Base-by-base conservation (phyloP, 1,140 invertebrate genomes). In the Drepana arcuata region DNA sequence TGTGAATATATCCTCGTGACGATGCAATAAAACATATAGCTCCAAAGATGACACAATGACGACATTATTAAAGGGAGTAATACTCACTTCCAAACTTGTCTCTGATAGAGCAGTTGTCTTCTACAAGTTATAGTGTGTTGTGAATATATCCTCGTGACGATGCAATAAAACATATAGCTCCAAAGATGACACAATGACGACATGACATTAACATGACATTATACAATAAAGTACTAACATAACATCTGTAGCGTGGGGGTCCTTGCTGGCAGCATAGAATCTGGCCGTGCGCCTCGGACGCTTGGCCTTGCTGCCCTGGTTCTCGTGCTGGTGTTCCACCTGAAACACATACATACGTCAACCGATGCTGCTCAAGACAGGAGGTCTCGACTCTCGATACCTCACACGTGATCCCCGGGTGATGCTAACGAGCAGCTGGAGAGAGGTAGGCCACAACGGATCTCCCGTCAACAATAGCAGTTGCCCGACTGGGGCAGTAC, bases 181-280 rank as follows among this genome's bases (percentile, higher is more conserved):
- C 18, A 21, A 5, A 5, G 18, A 9, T 4, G 18, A 4, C 18
- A 4, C 18, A 21, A 5, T 21, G 18, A 21, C 18, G 9, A 5
- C 18, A 21, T 4, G 18, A 21, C 4, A 5, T 21, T 21, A 21
- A 9, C 9, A 21, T 21, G 9, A 21, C 18, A 5, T 21, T 9
- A 21, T 21, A 21, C 4, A 21, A 5, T 9, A 21, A 21, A 6
- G 34, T 7, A 68, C 88, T 57, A 26, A 84, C 81, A 75, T 84
- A 15, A 84, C 67, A 34, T 84, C 81, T 1, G 79, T 80, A 82
- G 90, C 37, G 86, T 93, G 66, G 65, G 86, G 30, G 86, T 95
- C 92, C 81, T 97, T 97, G n/a, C 92, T 91, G 3, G 97, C 95
- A 1, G 95, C 95, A 78, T 96, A 99, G 86, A 98, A 99, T 21